Evolutionary conservation across 64 coral and sea anemone species (phyloP), one percentile per base, ranked within the genome.

Genomic region (Montipora efflorescens): DNA sequence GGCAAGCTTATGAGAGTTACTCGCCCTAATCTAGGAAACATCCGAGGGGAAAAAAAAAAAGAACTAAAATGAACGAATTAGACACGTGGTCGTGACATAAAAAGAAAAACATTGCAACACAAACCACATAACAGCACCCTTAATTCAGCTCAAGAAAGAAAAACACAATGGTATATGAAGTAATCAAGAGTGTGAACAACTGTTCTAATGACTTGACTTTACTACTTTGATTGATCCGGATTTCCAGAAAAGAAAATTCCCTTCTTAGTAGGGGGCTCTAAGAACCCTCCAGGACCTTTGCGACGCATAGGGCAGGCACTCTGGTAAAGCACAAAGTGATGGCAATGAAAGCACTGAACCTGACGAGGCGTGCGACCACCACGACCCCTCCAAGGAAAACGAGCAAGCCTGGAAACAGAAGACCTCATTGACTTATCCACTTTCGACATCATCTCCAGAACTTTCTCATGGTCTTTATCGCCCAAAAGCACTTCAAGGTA

Each of bases 401-500:
- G 66, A 69, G 5, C 0, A 13, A 18, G 12, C 66, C 8, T 13
- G 0, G 66, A 69, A 13, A 13, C 12, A 69, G 66, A 69, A 69
- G 12, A 69, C 66, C 66, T 69, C 66, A 69, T 69, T 5, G 76
- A 78, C 76, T 78, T 78, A 49, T 78, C 76, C 76, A 78, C 76
- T 82, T 82, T 82, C 4, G 50, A 82, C 79, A 58, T 82, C 58
- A 59, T 72, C 6, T 87, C 20, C 44, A 87, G 67, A 16, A 87
- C 84, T 48, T 87, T 55, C 67, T 87, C 68, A 3, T 74, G 84
- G 67, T 74, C 68, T 48, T 70, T 87, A 48, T 74, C 58, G 4
- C 81, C 81, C 16, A 84, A 59, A 18, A 84, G 8, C 3, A n/a
- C 84, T 55, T 46, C 43, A 7, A 87, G 47, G 49, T 87, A 87